Base-by-base conservation (phyloP, 2,113 vertebrate genomes). In the Ciconia stormi region DNA sequence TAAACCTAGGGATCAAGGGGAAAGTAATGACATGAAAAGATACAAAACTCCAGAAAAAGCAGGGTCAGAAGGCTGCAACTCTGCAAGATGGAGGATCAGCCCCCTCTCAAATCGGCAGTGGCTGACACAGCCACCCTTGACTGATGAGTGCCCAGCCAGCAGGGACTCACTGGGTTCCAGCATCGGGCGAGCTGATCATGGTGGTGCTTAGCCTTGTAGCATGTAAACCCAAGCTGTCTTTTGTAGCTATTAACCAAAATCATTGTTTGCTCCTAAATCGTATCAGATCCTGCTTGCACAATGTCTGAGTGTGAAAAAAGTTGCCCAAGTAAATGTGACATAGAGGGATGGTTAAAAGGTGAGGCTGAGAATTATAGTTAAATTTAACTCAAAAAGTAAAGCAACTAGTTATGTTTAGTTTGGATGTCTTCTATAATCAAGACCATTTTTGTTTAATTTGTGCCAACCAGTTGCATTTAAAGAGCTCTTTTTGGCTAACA, bases 101-200 rank as follows among this genome's bases (percentile, higher is more conserved):
- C 34, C 42, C 6, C 38, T 56, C 5, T 23, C 7, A 50, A 50
- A 21, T 12, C 6, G 15, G 7, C 34, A 14, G 80, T 26, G 40
- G n/a, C 32, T 71, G 38, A 56, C 15, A 10, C 14, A 29, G 78
- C 26, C 50, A 3, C 53, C 44, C 25, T 52, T 32, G 44, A 5
- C 18, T 16, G 46, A 34, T 16, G 34, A 11, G 40, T 40, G 21
- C 53, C 20, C 2, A 1, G 25, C 42, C 77, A 34, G 59, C 26
- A 74, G 40, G 56, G 40, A 44, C 67, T 36, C 25, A 0, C 1
- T 14, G 44, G 27, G 17, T 53, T 18, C n/a, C 49, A 29, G 8
- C 32, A 10, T 26, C 2, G 0, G 42, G 25, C 0, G 0, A 40
- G 27, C 19, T 26, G 26, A 13, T 52, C 5, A 0, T 42, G 58